phyloP scores from a whole-genome alignment of 2,888 invertebrate genomes.

The Caenorhabditis uteleia region DNA sequence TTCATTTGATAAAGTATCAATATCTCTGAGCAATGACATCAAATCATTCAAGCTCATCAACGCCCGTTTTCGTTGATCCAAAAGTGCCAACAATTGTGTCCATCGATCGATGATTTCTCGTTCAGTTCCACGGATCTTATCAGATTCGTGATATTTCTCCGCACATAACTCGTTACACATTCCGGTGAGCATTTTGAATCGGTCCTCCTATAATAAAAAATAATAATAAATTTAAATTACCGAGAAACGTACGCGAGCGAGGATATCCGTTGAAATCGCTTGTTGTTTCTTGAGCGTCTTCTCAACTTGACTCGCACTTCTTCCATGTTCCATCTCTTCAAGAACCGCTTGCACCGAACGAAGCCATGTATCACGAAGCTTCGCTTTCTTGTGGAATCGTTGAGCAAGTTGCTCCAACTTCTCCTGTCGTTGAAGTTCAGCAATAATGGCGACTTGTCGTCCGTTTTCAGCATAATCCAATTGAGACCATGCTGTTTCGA shows the following conservation, averaged over 20 bases:
- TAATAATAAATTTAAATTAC: background rate
- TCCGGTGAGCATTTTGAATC: constrained; percentile 88
- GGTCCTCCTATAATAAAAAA: constrained; percentile 79
- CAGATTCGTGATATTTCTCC: constrained; percentile 89
- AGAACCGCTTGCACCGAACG: constrained; percentile 82
- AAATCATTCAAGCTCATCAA: constrained; percentile 81
- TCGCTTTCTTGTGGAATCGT: constrained; percentile 89
- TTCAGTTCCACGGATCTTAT: constrained; percentile 76
- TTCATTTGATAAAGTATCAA: constrained; percentile 85
- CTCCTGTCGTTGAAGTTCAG: constrained; percentile 84
- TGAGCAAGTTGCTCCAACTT: constrained; percentile 90
- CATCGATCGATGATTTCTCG: constrained; percentile 75
- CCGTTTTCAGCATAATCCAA: constrained; percentile 92
- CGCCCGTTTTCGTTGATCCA: constrained; percentile 78
- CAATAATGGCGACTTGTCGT: constrained; percentile 87
- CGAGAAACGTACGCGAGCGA: constrained; percentile 81
- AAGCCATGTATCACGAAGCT: constrained; percentile 89
- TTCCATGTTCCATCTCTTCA: constrained; percentile 74
- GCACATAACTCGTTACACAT: constrained; percentile 90
- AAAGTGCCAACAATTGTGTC: constrained; percentile 82
- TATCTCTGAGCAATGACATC: constrained; percentile 87
- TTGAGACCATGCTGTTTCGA: constrained; percentile 91
- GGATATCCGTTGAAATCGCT: constrained; percentile 93
- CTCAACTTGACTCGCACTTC: constrained; percentile 89
- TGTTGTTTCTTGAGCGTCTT: constrained; percentile 98